A percentile compares a stretch with the other conserved stretches of the same genome.
phyloP scores from a whole-genome alignment of 1,140 invertebrate genomes.

The Neotoxoptera formosana region DNA sequence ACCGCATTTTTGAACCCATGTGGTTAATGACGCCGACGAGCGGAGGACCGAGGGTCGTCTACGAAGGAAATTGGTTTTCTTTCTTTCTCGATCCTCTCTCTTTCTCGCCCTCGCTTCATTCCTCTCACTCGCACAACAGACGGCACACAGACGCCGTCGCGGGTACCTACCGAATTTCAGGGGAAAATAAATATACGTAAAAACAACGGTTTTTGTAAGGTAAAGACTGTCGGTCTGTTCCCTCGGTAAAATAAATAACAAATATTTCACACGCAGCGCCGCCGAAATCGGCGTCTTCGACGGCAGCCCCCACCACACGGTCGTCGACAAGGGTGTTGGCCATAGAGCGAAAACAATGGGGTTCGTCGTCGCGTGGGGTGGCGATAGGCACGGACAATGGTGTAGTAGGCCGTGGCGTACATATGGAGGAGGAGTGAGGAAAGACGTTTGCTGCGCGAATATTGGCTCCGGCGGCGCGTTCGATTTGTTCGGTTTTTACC shows the following conservation, averaged over 20 bases:
- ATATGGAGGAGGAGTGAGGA: not conserved
- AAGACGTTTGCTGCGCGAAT: slow-evolving; percentile 15
- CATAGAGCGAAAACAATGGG: not conserved
- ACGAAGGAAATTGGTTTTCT: slow-evolving; percentile 33
- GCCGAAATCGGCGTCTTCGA: not conserved
- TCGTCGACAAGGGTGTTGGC: slow-evolving; percentile 29
- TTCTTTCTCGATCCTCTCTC: too few relatives aligned
- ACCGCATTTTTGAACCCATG: slow-evolving; percentile 57
- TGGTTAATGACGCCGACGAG: not conserved
- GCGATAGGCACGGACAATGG: not conserved
- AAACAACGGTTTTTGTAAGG: slow-evolving; percentile 28
- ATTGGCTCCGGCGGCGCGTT: not conserved
- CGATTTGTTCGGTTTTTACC: not conserved
- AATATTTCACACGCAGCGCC: not conserved
- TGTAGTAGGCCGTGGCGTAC: not conserved
- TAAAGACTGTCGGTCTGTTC: not conserved
- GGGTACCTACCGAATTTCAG: not conserved
- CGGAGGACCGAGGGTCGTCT: slow-evolving; percentile 36
- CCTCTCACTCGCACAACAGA: not conserved
- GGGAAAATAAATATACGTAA: slow-evolving; percentile 16
- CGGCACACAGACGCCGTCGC: not conserved
- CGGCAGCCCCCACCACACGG: not conserved
- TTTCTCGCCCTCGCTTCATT: not conserved
- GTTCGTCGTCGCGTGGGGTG: not conserved
- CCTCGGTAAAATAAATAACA: not conserved